Conservation (phyloP, 23 tunicate species). For the Halocynthia roretzi region DNA sequence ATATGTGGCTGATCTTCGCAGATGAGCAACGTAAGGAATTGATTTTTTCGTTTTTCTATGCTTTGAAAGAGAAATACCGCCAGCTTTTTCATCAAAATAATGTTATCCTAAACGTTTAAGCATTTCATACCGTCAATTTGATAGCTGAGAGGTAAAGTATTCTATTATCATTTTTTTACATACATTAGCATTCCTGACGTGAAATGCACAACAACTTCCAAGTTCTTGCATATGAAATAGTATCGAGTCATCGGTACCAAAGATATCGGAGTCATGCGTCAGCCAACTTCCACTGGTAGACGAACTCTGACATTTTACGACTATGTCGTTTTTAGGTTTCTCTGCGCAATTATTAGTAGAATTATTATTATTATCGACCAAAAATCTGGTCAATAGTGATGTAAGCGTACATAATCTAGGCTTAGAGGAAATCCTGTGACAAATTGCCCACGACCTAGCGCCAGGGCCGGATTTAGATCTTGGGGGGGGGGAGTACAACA, state of each 20-base stretch:
- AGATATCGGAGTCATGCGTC: conserved; percentile 46
- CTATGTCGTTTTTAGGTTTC: conserved; percentile 27
- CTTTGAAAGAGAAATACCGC: conserved; percentile 63
- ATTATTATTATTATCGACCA: too few relatives aligned
- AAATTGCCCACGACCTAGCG: too few relatives aligned
- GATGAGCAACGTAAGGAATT: conserved; percentile 59
- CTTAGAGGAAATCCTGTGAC: too few relatives aligned
- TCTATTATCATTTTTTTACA: neutral
- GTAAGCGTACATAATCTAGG: too few relatives aligned
- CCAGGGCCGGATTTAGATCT: too few relatives aligned
- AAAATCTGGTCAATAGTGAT: too few relatives aligned
- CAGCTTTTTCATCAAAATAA: conserved; percentile 53
- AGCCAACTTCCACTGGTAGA: conserved; percentile 56
- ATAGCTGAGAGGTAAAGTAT: too few relatives aligned
- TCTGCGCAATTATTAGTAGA: too few relatives aligned
- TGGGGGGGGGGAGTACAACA: too few relatives aligned
- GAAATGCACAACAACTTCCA: conserved; percentile 75
- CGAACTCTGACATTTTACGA: conserved; percentile 28
- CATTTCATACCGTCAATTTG: too few relatives aligned
- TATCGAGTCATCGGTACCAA: conserved; percentile 72
- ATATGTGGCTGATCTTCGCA: conserved; percentile 89
- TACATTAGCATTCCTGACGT: conserved; percentile 3
- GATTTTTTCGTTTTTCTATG: conserved; percentile 66
- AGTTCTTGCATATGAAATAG: conserved; percentile 53
- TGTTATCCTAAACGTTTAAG: conserved; percentile 22